Percentiles rank a stretch among this genome's conserved stretches.
phyloP scores from a whole-genome alignment of 2,113 vertebrate genomes.

The Muntiacus muntjak region DNA sequence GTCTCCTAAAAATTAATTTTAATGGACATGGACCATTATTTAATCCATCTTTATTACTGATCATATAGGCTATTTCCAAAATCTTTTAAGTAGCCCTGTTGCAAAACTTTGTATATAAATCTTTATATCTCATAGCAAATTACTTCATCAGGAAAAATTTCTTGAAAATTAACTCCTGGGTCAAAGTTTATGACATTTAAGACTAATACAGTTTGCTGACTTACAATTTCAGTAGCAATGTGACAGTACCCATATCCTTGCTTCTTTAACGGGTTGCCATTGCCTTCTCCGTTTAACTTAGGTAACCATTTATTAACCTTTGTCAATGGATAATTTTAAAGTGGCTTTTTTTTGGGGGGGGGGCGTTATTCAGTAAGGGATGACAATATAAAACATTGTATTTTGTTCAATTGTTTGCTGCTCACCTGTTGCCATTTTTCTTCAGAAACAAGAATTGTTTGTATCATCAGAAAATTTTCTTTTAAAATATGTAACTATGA shows the following conservation, averaged over 20 bases:
- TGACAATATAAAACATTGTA: neutral
- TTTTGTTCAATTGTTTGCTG: neutral
- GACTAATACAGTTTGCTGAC: neutral
- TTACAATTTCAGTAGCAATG: neutral
- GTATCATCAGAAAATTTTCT: neutral
- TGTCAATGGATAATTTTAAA: neutral
- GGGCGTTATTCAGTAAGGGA: neutral
- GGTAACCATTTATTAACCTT: neutral
- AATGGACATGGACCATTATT: neutral
- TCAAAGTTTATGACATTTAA: neutral
- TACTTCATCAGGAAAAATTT: neutral
- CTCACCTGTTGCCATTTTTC: neutral
- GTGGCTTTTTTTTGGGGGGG: neutral
- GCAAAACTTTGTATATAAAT: slow-evolving; percentile 3
- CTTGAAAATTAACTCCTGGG: neutral
- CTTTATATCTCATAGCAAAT: neutral
- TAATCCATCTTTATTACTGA: neutral
- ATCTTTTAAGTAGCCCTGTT: neutral
- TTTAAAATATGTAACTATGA: neutral
- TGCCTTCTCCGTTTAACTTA: too few relatives aligned
- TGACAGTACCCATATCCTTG: neutral
- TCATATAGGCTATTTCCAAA: neutral
- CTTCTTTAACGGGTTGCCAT: neutral
- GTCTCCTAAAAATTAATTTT: slow-evolving; percentile 26
- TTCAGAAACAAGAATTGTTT: neutral